Conservation (phyloP, 1,140 invertebrate genomes). For the Catajapyx aquilonaris region DNA sequence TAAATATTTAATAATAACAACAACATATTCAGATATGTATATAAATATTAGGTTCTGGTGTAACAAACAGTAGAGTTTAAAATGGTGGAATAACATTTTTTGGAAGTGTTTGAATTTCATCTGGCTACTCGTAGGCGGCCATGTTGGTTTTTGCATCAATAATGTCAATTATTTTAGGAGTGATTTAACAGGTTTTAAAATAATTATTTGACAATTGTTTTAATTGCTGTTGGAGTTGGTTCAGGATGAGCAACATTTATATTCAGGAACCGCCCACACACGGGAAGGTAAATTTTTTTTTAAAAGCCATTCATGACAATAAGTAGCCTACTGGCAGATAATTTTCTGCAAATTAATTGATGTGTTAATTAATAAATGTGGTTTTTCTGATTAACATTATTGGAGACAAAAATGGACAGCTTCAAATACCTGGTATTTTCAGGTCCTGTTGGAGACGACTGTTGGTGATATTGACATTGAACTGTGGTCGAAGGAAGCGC, state of each 20-base stretch:
- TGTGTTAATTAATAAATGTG: too few relatives aligned
- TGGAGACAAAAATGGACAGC: too few relatives aligned
- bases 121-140: neutral
- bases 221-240: neutral
- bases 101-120: neutral
- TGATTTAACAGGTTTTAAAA: neutral
- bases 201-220: neutral
- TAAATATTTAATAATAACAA: too few relatives aligned
- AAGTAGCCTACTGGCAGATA: too few relatives aligned
- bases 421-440: too few relatives aligned
- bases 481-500: constrained; percentile 90
- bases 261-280: neutral
- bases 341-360: too few relatives aligned
- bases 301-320: too few relatives aligned
- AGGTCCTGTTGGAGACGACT: constrained; percentile 79
- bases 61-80: too few relatives aligned
- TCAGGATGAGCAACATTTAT: neutral
- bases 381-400: too few relatives aligned
- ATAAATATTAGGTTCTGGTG: too few relatives aligned
- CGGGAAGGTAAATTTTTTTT: neutral
- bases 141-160: neutral
- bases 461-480: constrained; percentile 95
- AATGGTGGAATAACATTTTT: neutral
- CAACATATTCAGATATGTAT: too few relatives aligned
- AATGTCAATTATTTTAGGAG: neutral